Evolutionary conservation across 2,888 invertebrate species (phyloP).

Genomic region (Metalampra italica): DNA sequence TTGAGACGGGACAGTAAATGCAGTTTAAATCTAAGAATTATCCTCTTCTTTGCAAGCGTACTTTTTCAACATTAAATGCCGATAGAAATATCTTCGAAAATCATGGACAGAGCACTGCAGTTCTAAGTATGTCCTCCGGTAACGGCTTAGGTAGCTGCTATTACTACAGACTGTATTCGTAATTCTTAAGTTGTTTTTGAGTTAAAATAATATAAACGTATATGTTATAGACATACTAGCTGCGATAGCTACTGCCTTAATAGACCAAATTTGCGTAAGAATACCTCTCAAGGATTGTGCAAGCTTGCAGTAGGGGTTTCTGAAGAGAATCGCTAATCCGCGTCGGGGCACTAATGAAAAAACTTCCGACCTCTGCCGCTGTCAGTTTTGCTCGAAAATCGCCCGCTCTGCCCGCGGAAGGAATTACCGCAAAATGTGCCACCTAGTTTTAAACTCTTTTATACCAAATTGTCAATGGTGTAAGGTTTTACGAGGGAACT

Average conservation of each 20-base stretch:
- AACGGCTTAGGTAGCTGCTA: too few relatives aligned
- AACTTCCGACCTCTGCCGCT: constrained; percentile 30
- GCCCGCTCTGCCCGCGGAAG: constrained; percentile 17
- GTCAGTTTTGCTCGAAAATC: constrained; percentile 27
- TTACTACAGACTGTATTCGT: too few relatives aligned
- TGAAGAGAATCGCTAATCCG: constrained; percentile 27
- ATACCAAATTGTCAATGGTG: constrained; percentile 5
- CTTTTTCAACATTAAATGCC: too few relatives aligned
- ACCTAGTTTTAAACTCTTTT: constrained; percentile 8
- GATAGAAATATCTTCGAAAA: too few relatives aligned
- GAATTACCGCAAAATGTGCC: constrained; percentile 10
- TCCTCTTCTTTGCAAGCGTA: too few relatives aligned
- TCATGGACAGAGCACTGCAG: too few relatives aligned
- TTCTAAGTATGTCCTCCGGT: too few relatives aligned
- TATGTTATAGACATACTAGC: not conserved
- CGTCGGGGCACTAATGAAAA: constrained; percentile 34
- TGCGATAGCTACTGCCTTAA: not conserved
- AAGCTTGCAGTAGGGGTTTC: constrained; percentile 2
- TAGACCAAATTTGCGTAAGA: not conserved
- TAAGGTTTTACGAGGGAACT: constrained; percentile 3
- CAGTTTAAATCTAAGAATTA: too few relatives aligned
- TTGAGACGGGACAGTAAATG: too few relatives aligned
- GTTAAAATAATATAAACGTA: too few relatives aligned
- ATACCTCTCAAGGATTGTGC: not conserved
- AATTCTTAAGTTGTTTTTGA: too few relatives aligned